Percentiles rank a stretch among this genome's conserved stretches.
Conservation (phyloP, 2,888 invertebrate species). For the Drosophila melanosoma region DNA sequence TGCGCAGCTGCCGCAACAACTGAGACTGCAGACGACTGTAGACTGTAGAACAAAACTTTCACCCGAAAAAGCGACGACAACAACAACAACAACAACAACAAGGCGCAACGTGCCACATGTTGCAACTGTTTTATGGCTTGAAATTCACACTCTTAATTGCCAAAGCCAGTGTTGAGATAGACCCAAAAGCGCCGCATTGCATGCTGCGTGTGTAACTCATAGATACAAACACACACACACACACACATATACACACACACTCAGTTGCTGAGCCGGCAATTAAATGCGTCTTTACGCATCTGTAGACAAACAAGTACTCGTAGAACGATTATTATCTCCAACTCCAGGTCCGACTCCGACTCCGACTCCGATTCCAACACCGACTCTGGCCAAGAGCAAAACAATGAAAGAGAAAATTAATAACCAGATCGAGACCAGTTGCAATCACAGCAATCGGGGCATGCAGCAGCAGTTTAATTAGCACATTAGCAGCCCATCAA, state of each 20-base stretch:
- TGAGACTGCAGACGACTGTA: not conserved
- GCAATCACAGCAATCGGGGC: conserved; percentile 56
- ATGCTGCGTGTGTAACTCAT: conserved; percentile 38
- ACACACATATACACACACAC: not conserved
- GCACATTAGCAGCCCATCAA: conserved; percentile 73
- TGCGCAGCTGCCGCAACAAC: conserved; percentile 46
- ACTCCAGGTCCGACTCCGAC: not conserved
- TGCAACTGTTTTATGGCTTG: conserved; percentile 74
- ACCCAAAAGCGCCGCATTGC: conserved; percentile 43
- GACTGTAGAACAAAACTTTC: conserved; percentile 73
- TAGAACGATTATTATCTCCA: conserved; percentile 57
- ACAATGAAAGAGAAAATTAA: conserved; percentile 80
- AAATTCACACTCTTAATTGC: conserved; percentile 80
- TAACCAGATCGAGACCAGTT: conserved; percentile 61
- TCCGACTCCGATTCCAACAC: not conserved
- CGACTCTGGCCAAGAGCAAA: conserved; percentile 39
- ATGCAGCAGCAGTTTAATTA: conserved; percentile 66
- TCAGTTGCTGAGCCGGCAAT: conserved; percentile 34
- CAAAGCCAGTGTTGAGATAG: conserved; percentile 30
- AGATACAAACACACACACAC: conserved; percentile 29
- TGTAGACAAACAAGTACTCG: conserved; percentile 44
- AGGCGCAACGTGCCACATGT: conserved; percentile 51
- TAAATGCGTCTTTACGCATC: conserved; percentile 61
- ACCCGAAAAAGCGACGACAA: conserved; percentile 67
- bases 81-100: conserved; percentile 41